Conservation (phyloP, 2,797 vertebrate species). For the Loriculus beryllinus region DNA sequence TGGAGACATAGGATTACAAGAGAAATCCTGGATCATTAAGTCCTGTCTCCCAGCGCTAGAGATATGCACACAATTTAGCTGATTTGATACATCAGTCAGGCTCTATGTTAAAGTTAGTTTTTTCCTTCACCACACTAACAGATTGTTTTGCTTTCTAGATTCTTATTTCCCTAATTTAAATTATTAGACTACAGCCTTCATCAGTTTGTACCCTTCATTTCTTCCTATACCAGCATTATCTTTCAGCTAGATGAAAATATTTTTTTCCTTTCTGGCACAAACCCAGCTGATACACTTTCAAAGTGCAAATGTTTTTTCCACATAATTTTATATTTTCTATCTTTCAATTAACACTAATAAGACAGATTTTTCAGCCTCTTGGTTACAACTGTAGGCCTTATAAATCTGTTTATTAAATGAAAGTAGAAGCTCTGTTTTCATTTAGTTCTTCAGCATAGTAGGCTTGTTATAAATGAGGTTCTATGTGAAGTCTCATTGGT, state of each 20-base stretch:
- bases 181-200: background rate
- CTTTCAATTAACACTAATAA: background rate
- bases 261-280: background rate
- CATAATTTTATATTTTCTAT: background rate
- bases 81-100: background rate
- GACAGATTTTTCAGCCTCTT: background rate
- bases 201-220: background rate
- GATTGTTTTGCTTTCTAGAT: background rate
- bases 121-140: background rate
- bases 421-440: background rate
- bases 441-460: background rate
- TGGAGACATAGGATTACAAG: background rate
- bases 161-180: background rate
- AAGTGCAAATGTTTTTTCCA: background rate
- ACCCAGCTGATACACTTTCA: background rate
- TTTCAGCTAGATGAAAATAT: background rate
- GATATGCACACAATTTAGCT: fast-evolving
- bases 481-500: background rate
- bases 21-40: background rate
- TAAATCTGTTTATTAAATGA: background rate
- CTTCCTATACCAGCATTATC: background rate
- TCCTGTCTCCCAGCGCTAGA: no score
- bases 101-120: background rate
- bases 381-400: background rate
- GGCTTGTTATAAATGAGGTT: background rate